These are phyloP conservation scores for Syrrhaptes paradoxus DNA, from an alignment of 2,113 vertebrate genomes.

Conservation along the genomic window DNA sequence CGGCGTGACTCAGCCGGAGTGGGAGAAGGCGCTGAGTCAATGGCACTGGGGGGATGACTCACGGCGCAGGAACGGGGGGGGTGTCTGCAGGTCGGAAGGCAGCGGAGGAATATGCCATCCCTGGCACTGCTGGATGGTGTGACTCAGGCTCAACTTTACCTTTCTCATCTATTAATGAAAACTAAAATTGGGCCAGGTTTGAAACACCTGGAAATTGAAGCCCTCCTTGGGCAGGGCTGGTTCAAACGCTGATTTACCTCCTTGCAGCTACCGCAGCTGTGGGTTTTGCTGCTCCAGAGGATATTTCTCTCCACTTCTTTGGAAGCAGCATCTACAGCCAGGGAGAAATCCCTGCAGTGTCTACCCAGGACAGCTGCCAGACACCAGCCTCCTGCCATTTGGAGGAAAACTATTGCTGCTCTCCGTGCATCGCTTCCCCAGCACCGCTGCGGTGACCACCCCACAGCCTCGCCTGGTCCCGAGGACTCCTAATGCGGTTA, in stretches of 20 bases:
- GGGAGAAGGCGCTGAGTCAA: constrained; percentile 23
- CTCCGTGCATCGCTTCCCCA: fast-evolving
- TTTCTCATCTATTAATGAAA: neutral
- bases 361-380: neutral
- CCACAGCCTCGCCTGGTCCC: neutral
- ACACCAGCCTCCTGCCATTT: neutral
- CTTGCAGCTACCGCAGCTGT: neutral
- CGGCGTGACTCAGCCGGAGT: constrained; percentile 38
- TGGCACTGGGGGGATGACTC: constrained; percentile 16
- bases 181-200: neutral
- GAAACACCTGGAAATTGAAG: neutral
- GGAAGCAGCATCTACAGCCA: fast-evolving
- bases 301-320: neutral
- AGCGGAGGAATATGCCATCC: neutral
- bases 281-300: neutral
- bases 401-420: neutral
- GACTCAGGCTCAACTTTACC: neutral
- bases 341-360: neutral
- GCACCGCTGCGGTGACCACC: neutral
- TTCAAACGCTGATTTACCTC: neutral
- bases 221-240: neutral
- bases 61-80: neutral
- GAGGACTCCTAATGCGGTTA: fast-evolving
- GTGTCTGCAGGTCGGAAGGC: neutral
- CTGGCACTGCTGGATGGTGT: neutral